Percentiles rank a stretch among this genome's conserved stretches.
Evolutionary conservation across 2,888 invertebrate species (phyloP).

Genomic region (Tiliacea citrago): DNA sequence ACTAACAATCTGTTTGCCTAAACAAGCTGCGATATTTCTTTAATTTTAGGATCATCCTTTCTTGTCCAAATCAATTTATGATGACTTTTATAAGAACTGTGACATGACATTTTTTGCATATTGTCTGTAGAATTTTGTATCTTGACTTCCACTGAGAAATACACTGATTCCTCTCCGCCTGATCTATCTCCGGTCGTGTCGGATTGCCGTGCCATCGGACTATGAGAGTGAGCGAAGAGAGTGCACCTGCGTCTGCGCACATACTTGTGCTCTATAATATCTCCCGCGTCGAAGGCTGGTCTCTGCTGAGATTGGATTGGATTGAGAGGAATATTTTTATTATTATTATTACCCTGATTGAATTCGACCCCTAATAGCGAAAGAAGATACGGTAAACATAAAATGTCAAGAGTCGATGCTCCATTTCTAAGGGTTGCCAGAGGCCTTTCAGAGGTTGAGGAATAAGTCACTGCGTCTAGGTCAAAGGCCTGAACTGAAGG

Average conservation of each 20-base stretch:
- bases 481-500: conserved; percentile 42
- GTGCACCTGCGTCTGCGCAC: too few relatives aligned
- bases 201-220: too few relatives aligned
- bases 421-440: conserved; percentile 40
- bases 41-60: not conserved
- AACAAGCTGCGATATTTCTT: not conserved
- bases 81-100: not conserved
- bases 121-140: too few relatives aligned
- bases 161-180: too few relatives aligned
- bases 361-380: conserved; percentile 3
- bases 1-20: not conserved
- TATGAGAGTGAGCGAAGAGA: too few relatives aligned
- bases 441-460: too few relatives aligned
- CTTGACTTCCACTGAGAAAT: too few relatives aligned
- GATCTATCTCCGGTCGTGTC: too few relatives aligned
- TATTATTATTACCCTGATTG: not conserved
- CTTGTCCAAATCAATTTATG: not conserved
- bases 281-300: too few relatives aligned
- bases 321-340: too few relatives aligned
- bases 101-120: not conserved
- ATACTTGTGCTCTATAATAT: too few relatives aligned
- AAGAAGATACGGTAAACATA: conserved; percentile 30
- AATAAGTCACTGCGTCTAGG: conserved; percentile 39
- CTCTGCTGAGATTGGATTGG: too few relatives aligned
- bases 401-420: conserved; percentile 32